Evolutionary conservation across 2,113 vertebrate genomes (phyloP).

Genomic region (Numida meleagris): DNA sequence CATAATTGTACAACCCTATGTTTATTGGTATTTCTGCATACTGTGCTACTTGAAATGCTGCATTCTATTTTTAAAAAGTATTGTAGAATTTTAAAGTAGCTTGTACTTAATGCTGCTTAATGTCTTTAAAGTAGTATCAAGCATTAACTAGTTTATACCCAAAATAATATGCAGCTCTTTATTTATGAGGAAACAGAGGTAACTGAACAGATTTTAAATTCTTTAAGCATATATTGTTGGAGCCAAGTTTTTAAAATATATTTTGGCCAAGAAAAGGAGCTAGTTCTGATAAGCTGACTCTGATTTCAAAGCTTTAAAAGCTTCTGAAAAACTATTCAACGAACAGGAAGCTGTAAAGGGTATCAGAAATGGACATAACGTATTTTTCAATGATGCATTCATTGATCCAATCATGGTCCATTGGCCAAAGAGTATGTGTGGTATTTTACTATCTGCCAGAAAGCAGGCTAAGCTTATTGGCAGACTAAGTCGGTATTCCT

Average conservation of each 20-base stretch:
- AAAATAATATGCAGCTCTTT: background rate
- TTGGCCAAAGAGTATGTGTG: background rate
- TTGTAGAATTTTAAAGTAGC: background rate
- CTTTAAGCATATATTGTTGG: background rate
- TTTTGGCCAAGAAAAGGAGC: background rate
- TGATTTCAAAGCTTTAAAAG: background rate
- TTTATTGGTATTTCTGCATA: constrained; percentile 38
- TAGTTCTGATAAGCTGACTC: background rate
- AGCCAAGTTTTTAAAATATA: background rate
- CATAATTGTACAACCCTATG: background rate
- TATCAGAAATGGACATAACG: background rate
- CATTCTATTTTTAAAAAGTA: background rate
- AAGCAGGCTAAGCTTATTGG: background rate
- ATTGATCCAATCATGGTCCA: background rate
- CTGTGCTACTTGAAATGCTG: background rate
- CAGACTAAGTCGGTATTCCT: background rate
- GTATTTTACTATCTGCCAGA: background rate
- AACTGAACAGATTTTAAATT: background rate
- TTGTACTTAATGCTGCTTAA: background rate
- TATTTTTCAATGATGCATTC: background rate
- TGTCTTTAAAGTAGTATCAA: background rate
- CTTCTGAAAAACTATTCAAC: background rate
- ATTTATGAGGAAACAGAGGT: background rate
- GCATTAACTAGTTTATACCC: background rate
- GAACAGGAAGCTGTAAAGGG: background rate